Evolutionary conservation across 2,113 vertebrate genomes (phyloP), one percentile per base, ranked within the genome.

Genomic region (Platichthys flesus): DNA sequence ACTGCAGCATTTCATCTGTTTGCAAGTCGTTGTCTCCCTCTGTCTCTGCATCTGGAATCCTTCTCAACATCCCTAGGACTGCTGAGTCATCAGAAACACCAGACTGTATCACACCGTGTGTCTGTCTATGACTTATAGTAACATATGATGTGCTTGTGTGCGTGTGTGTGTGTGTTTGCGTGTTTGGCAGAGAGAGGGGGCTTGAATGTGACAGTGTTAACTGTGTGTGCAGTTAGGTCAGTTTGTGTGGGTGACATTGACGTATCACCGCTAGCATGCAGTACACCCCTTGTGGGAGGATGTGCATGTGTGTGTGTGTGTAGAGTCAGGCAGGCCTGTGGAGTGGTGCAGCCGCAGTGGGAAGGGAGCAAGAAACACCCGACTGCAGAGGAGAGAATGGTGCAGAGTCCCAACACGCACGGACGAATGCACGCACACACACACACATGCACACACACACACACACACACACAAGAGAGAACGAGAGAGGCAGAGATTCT

Each of bases 1-100:
- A 89, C 91, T 93, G 92, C 91, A 93, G 91, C 87, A 90, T 89
- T 90, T 92, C 80, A 88, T 88, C 74, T 85, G 81, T 77, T 89
- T 78, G 86, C 83, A 60, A 79, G 68, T 84, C 86, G 72, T n/a
- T 67, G 10, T n/a, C 51, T 10, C n/a, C 52, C 18, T 31, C 77
- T 28, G 12, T 75, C 37, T 82, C 84, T 70, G 84, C 80, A 84
- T 85, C 85, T 90, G 73, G 69, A 74, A 74, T 84, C 66, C 80
- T 78, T 81, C 75, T 74, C 40, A 55, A 57, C 20, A 71, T 51
- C 66, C 72, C 28, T 51, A 64, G 60, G 60, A 88, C 73, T 88
- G 85, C 87, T 89, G 89, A 90, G 76, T 92, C 90, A 91, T 87
- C 84, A 81, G 74, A 59, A 64, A 63, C 59, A 63, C 59, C 31